Evolutionary conservation across 2,797 vertebrate genomes (phyloP).

Genomic region (Monodelphis domestica): DNA sequence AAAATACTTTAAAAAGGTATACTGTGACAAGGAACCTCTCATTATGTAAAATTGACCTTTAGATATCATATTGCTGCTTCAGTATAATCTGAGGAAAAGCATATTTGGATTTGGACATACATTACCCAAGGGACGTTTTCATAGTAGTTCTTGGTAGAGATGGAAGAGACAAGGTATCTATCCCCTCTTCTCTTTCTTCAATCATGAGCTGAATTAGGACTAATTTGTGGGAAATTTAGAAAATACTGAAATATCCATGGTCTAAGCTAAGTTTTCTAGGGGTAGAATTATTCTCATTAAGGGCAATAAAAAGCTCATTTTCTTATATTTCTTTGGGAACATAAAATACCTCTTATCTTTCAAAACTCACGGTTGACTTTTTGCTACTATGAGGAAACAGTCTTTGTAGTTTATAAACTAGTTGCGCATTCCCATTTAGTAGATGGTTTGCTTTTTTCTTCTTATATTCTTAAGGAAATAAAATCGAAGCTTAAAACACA

Average conservation of each 20-base stretch:
- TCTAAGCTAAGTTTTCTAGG: background rate
- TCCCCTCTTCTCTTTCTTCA: background rate
- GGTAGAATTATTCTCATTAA: background rate
- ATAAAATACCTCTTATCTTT: background rate
- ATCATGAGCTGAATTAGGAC: background rate
- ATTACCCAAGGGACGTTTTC: background rate
- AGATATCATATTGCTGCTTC: background rate
- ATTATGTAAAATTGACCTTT: slow-evolving; percentile 37
- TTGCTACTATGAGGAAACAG: slow-evolving; percentile 4
- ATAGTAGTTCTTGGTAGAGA: background rate
- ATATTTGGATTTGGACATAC: background rate
- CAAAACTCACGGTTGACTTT: background rate
- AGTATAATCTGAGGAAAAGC: background rate
- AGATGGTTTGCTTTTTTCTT: background rate
- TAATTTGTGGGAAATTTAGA: slow-evolving; percentile 6
- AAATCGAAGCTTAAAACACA: too few relatives aligned
- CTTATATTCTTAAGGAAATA: background rate
- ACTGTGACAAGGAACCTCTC: background rate
- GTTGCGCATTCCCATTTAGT: background rate
- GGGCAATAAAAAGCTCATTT: background rate
- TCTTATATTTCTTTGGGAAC: background rate
- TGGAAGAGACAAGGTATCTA: background rate
- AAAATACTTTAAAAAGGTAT: background rate
- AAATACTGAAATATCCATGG: slow-evolving; percentile 9
- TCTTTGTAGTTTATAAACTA: background rate